Conservation (phyloP, 2,797 vertebrate genomes). For the Cetoscarus ocellatus region DNA sequence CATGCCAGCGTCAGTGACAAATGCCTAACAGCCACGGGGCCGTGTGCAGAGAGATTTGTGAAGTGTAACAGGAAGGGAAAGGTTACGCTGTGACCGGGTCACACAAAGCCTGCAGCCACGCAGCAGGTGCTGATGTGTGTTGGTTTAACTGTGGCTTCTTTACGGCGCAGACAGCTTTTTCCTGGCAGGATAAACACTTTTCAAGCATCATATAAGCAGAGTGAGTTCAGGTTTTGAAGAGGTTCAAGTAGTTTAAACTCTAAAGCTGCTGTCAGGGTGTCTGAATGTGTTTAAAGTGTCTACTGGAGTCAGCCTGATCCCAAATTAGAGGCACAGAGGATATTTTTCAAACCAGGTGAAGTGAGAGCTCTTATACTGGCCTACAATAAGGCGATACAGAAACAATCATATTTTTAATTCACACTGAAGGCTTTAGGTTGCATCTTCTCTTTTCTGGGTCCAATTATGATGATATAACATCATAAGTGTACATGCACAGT, state of each 20-base stretch:
- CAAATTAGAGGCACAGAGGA: constrained; percentile 7
- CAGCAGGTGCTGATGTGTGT: constrained; percentile 46
- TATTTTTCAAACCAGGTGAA: constrained; percentile 33
- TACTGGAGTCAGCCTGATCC: constrained; percentile 4
- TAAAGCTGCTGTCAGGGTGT: constrained; percentile 28
- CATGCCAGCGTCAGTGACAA: constrained; percentile 52
- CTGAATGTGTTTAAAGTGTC: constrained; percentile 14
- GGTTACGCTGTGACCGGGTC: constrained; percentile 73
- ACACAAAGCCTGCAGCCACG: constrained; percentile 54
- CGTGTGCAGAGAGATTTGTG: constrained; percentile 48
- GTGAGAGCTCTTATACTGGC: constrained; percentile 19
- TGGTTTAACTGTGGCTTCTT: constrained; percentile 56
- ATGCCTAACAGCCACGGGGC: constrained; percentile 60
- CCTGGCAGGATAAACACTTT: constrained; percentile 59
- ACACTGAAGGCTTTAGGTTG: no score
- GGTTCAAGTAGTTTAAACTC: constrained; percentile 48
- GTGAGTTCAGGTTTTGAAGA: constrained; percentile 20
- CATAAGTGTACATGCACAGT: no score
- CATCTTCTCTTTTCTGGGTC: no score
- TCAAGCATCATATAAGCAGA: constrained; percentile 66
- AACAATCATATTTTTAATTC: not conserved
- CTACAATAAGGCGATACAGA: constrained; percentile 18
- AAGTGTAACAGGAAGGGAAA: constrained; percentile 66
- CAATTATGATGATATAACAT: no score
- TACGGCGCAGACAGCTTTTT: constrained; percentile 37